A percentile compares a stretch with the other conserved stretches of the same genome.
These are phyloP conservation scores for Heliconius eleuchia DNA, from an alignment of 1,140 invertebrate species.

Conservation along the genomic window DNA sequence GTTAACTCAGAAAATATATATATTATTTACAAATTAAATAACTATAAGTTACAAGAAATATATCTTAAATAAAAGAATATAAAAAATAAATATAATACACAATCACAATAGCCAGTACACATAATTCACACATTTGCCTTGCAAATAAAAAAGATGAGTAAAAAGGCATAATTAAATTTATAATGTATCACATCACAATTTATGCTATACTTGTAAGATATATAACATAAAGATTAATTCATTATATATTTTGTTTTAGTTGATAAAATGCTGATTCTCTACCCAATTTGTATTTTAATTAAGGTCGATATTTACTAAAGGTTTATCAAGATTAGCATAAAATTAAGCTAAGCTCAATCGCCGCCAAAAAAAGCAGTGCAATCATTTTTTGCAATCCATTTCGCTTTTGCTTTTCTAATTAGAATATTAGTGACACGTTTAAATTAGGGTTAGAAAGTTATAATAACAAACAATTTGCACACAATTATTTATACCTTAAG, in stretches of 20 bases:
- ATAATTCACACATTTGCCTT: background rate
- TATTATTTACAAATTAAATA: too few species aligned
- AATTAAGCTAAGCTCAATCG: background rate
- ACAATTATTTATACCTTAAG: background rate
- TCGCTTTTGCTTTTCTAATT: slow-evolving; percentile 19
- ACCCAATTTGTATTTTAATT: background rate
- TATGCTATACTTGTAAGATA: background rate
- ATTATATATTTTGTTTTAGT: background rate
- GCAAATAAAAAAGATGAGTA: background rate
- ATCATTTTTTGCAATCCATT: slow-evolving; percentile 6
- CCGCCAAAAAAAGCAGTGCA: background rate
- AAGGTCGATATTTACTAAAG: background rate
- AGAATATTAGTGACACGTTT: slow-evolving; percentile 19
- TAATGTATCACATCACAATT: background rate
- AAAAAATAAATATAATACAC: background rate
- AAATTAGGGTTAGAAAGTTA: slow-evolving; percentile 24
- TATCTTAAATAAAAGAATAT: background rate
- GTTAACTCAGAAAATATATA: too few species aligned
- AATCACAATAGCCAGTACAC: background rate
- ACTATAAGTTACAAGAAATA: background rate
- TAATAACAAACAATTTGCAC: background rate
- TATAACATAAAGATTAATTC: background rate
- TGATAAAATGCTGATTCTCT: background rate
- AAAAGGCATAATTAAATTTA: background rate
- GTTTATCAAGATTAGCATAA: background rate